Percentiles rank a stretch among this genome's conserved stretches.
Conservation (phyloP, 2,113 vertebrate genomes). For the Otocyon megalotis region DNA sequence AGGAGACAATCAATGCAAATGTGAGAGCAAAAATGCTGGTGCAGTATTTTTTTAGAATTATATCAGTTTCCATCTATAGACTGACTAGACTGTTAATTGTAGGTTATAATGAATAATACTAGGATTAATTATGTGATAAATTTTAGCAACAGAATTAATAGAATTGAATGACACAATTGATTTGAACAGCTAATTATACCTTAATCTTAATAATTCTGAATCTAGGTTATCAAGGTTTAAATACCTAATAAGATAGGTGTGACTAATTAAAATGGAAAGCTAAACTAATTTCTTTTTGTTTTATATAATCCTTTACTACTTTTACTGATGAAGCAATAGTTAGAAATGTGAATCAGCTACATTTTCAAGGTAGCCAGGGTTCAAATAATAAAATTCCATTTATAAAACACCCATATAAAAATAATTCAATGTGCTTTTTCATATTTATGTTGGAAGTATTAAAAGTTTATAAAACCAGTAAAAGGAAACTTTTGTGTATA, state of each 20-base stretch:
- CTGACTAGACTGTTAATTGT: conserved; percentile 47
- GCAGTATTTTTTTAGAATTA: conserved; percentile 54
- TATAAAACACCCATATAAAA: not conserved
- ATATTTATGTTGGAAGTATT: not conserved
- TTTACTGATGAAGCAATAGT: not conserved
- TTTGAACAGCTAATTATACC: conserved; percentile 67
- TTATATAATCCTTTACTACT: not conserved
- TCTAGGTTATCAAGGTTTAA: conserved; percentile 52
- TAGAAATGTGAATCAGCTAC: not conserved
- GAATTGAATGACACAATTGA: conserved; percentile 57
- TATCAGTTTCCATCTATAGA: conserved; percentile 42
- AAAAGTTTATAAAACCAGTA: not conserved
- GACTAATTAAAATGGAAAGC: conserved; percentile 58
- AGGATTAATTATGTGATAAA: conserved; percentile 68
- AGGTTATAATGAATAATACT: conserved; percentile 56
- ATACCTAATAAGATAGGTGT: conserved; percentile 28
- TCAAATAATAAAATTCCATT: not conserved
- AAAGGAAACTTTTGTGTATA: not conserved
- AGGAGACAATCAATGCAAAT: conserved; percentile 25
- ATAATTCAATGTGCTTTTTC: not conserved
- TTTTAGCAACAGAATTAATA: conserved; percentile 67
- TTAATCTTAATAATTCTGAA: conserved; percentile 73
- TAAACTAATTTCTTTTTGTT: not conserved
- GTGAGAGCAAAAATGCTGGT: conserved; percentile 65
- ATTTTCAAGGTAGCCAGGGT: not conserved